A percentile compares a stretch with the other conserved stretches of the same genome.
Conservation (phyloP, 2,797 vertebrate genomes). For the Danio aesculapii region DNA sequence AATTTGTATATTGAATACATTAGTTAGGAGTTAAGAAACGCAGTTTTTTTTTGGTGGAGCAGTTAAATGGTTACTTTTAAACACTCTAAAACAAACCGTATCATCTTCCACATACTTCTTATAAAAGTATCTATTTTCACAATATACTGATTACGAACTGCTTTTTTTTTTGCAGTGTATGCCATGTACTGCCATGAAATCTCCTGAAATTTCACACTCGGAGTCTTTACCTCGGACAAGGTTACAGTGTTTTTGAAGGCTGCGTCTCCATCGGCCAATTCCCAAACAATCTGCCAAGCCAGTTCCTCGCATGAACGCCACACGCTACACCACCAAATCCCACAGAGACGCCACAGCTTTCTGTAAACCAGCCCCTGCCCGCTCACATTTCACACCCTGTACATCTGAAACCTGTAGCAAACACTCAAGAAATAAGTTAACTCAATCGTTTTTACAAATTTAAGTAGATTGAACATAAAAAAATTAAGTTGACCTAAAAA, state of each 20-base stretch:
- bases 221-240: conserved; percentile 39
- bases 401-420: conserved; percentile 64
- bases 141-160: neutral
- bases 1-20: no score
- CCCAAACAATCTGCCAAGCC: conserved; percentile 55
- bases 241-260: conserved; percentile 55
- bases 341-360: neutral
- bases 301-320: conserved; percentile 37
- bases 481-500: no score
- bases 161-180: neutral
- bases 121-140: neutral
- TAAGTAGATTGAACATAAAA: no score
- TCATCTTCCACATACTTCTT: neutral
- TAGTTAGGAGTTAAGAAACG: no score
- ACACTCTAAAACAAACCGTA: neutral
- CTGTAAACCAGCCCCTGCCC: conserved; percentile 65
- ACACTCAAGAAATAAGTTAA: conserved; percentile 52
- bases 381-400: conserved; percentile 55
- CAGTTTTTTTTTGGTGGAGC: no score
- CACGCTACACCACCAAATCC: neutral
- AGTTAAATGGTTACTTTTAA: neutral
- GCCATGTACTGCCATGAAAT: neutral
- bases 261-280: conserved; percentile 38
- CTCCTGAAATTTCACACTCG: conserved; percentile 18
- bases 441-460: no score